Evolutionary conservation across 2,113 vertebrate genomes (phyloP), one percentile per base, ranked within the genome.

Genomic region (Amphilophus citrinellus): DNA sequence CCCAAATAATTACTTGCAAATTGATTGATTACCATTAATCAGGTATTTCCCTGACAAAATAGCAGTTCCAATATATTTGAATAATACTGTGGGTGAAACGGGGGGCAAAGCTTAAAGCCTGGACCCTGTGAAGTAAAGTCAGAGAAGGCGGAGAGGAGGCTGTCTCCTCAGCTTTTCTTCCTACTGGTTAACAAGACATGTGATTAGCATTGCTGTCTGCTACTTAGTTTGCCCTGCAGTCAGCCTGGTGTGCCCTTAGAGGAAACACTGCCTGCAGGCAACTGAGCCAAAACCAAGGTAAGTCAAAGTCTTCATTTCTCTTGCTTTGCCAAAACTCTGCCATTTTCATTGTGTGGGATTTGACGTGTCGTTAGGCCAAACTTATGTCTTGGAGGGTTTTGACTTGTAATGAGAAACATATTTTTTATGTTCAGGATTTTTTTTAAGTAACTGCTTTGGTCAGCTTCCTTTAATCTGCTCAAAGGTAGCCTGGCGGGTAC

Each of bases 141-240:
- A 63, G 77, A 53, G 30, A 79, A 87, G 87, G 88, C 84, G 83
- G 87, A 83, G 91, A 79, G 79, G 81, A 89, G 87, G 77, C 71
- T 82, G 85, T 83, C 75, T 88, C 68, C 47, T 6, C 1, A 27
- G 27, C 47, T 73, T 73, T 84, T 84, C 89, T 88, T 80, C 85
- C 84, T 90, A 79, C 68, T 88, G 82, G 83, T 92, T 91, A 94
- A 90, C 88, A 59, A 61, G 90, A 89, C 94, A 94, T 94, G 94
- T 95, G 94, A 95, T 91, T 84, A 90, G 87, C 80, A 86, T 83
- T 89, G 84, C 92, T 90, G 88, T 78, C 85, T 82, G 89, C 85
- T 89, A 10, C 88, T 88, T 61, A 80, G 85, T 89, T 87, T 87
- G 83, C 89, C 87, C 91, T 83, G 68, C 91, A 94, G 88, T 82